Base-by-base conservation (phyloP, 1,140 invertebrate genomes). In the Trichonephila inaurata region DNA sequence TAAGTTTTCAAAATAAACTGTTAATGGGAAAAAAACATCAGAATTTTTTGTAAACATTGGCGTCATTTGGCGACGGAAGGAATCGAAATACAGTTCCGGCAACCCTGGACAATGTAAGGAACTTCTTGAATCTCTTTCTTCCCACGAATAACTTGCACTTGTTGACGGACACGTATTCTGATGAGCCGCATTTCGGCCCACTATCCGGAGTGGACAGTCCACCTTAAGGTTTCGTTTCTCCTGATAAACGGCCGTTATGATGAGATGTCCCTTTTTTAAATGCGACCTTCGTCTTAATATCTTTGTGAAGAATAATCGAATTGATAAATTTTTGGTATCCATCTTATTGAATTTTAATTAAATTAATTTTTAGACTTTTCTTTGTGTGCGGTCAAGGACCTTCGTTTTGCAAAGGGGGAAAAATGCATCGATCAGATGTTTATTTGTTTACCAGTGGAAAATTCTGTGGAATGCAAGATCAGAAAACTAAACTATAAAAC, bases 101-200 rank as follows among this genome's bases (percentile, higher is more conserved):
- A 89, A 89, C 88, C 88, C 66, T 62, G 28, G 21, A 58, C 66
- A 61, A 89, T 89, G 88, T 28, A 28, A 60, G 24, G 88, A 69
- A 89, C 64, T 89, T 77, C 66, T 69, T 33, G 86, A 88, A 66
- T 66, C 28, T 69, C 51, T 89, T 89, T 69, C 88, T 72, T 89
- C 88, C 88, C 88, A 89, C 88, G 88, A 58, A 33, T 21, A 89
- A 89, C 64, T 24, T 72, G 21, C 88, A 89, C 88, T 89, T 89
- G 88, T 89, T 89, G 88, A 89, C 51, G 88, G 88, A 58, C 86
- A 24, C 72, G 66, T 69, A 69, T 69, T 69, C 66, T 69, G 66
- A 69, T 69, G 66, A 66, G 21, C n/a, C 64, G 64, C 7, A 21
- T 24, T 66, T 19, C 64, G 21, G 64, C 64, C 64, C 64, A 66